Evolutionary conservation across 2,113 vertebrate species (phyloP), one percentile per base, ranked within the genome.

Genomic region (Stegastes partitus): DNA sequence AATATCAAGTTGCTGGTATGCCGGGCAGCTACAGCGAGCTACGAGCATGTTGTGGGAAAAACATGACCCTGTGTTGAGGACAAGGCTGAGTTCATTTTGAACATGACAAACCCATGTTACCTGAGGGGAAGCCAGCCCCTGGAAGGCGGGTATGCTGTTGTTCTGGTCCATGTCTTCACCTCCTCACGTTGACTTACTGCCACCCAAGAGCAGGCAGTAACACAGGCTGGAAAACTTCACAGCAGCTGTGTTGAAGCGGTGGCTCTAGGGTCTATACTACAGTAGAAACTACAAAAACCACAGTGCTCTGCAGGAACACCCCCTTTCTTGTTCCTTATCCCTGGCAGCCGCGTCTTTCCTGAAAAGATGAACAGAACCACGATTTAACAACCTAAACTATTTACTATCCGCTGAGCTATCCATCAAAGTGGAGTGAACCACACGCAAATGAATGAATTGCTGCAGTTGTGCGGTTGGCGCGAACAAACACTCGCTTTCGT

Each of bases 91-190:
- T 9, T 8, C 7, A 34, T 8, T 34, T 34, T 34, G 8, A 34
- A 34, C 7, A 34, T 34, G 31, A 9, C 14, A 15, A 49, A 28
- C 14, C 25, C 2, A 21, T 11, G 28, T 83, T 94, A 99, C 98
- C 97, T 96, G 97, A 64, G 98, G 97, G 31, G 98, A 99, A n/a
- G 97, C 95, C 93, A 99, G 88, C 25, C 97, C 97, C 94, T 97
- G 98, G 73, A 98, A 99, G 10, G 96, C 88, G 4, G 97, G 95
- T 78, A 98, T 89, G 87, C 97, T 98, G 94, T 96, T 99, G 93
- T 98, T 99, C 92, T 98, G 98, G 93, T 99, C 98, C 98, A 99
- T 99, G 11, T 84, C 77, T 85, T 83, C 50, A 74, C 72, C 18
- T 53, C 44, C 5, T 66, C 49, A n/a, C 37, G 50, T 91, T 93